phyloP scores from a whole-genome alignment of 1,140 invertebrate species.

The Carcinoscorpius rotundicauda region DNA sequence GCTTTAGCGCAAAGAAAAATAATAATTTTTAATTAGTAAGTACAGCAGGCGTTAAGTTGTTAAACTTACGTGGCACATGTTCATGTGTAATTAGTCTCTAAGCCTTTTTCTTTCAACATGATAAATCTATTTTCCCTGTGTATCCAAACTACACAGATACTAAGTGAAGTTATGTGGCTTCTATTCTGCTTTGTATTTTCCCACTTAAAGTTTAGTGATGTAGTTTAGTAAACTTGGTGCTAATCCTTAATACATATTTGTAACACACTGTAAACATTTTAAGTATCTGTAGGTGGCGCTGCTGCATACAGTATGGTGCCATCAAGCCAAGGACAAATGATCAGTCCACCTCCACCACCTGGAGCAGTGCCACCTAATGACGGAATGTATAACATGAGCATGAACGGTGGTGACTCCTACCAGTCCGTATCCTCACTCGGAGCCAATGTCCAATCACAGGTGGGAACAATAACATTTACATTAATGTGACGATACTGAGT shows the following conservation, averaged over 20 bases:
- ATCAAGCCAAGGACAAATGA: slow-evolving; percentile 73
- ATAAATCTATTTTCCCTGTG: no score
- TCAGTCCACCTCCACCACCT: slow-evolving; percentile 64
- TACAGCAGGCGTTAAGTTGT: no score
- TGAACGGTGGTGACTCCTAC: slow-evolving; percentile 50
- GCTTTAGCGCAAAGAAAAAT: no score
- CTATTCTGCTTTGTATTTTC: no score
- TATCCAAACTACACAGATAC: no score
- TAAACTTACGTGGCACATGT: no score
- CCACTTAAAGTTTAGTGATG: no score
- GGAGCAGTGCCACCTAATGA: slow-evolving; percentile 51
- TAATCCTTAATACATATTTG: background rate
- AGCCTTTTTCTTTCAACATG: no score
- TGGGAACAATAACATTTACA: slow-evolving; percentile 11
- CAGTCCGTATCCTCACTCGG: slow-evolving; percentile 28
- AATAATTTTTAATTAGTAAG: no score
- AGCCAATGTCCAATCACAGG: slow-evolving; percentile 28
- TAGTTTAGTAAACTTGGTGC: background rate
- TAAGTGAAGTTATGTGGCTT: no score
- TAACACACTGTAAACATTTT: slow-evolving; percentile 2
- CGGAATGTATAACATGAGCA: slow-evolving; percentile 66
- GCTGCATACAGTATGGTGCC: slow-evolving; percentile 81
- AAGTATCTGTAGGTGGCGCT: slow-evolving; percentile 47
- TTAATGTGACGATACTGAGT: no score
- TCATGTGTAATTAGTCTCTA: no score